Evolutionary conservation across 30 jellyfish, hydroid and myxozoan species (phyloP).

Genomic region (Aurelia sp.): DNA sequence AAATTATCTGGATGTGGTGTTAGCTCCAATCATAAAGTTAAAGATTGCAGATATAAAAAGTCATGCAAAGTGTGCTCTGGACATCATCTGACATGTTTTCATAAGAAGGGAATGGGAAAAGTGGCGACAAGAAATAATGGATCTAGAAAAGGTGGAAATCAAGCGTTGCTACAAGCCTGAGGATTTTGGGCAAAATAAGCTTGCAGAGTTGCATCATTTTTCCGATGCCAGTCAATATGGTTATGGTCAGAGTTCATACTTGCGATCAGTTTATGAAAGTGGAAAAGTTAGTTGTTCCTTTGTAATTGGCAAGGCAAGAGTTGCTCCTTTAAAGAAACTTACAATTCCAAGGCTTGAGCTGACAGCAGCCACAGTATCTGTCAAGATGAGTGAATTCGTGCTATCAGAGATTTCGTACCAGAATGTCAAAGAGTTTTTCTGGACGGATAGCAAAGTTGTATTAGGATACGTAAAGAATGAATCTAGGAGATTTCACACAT

Average conservation of each 20-base stretch:
- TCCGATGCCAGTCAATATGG: too few relatives aligned
- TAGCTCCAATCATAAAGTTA: background rate
- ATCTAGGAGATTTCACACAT: conserved; percentile 39
- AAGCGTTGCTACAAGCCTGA: conserved; percentile 53
- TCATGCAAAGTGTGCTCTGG: background rate
- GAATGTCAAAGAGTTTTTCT: conserved; percentile 31
- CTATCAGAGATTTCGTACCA: conserved; percentile 11
- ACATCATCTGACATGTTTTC: too few relatives aligned
- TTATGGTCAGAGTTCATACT: conserved; percentile 47
- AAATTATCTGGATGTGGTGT: background rate
- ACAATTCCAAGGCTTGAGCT: conserved; percentile 53
- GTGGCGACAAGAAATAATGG: conserved; percentile 42
- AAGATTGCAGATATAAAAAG: background rate
- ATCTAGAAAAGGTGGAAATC: conserved; percentile 27
- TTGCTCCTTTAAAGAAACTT: conserved; percentile 31
- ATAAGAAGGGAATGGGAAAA: conserved; percentile 29
- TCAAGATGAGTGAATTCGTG: conserved; percentile 22
- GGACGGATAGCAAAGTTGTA: conserved; percentile 54
- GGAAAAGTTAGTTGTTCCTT: conserved; percentile 33
- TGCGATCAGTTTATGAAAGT: background rate
- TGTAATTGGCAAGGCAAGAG: conserved; percentile 52
- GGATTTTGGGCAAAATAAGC: conserved; percentile 26
- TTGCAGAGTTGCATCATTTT: conserved; percentile 50
- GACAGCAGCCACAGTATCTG: too few relatives aligned
- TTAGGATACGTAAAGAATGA: conserved; percentile 40